Conservation (phyloP, 2,797 vertebrate genomes). For the Cossypha heuglini region DNA sequence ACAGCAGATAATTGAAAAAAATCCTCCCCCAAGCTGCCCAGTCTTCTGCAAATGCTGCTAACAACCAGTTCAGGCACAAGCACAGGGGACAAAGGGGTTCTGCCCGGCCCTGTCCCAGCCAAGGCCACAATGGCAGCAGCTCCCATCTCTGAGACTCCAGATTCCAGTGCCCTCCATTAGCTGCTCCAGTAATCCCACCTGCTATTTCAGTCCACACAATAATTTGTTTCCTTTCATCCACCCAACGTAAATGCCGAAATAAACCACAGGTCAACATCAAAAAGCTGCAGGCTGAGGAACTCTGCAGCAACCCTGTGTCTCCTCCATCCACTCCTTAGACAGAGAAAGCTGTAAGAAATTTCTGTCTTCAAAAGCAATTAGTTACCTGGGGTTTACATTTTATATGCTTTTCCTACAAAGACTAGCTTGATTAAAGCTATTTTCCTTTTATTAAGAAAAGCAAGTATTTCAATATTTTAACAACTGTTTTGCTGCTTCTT, state of each 20-base stretch:
- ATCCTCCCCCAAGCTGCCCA: background rate
- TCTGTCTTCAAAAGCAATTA: background rate
- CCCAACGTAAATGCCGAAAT: background rate
- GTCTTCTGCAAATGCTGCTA: background rate
- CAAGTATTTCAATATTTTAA: background rate
- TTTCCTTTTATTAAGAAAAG: background rate
- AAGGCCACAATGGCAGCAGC: background rate
- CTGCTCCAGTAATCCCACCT: conserved; percentile 14
- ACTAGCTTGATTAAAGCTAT: background rate
- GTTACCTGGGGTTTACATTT: background rate
- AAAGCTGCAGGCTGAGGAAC: background rate
- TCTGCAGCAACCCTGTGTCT: background rate
- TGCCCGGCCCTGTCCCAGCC: background rate
- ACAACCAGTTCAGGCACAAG: background rate
- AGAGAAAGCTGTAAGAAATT: background rate
- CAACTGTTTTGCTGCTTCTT: background rate
- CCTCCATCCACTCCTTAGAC: background rate
- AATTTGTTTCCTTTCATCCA: background rate
- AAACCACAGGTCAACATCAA: background rate
- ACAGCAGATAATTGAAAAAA: background rate
- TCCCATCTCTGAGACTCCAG: background rate
- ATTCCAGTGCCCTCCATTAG: background rate
- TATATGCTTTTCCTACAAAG: background rate
- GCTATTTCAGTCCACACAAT: conserved; percentile 22
- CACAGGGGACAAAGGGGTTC: background rate